Evolutionary conservation across 64 coral and sea anemone species (phyloP), one percentile per base, ranked within the genome.

Genomic region (Pocillopora damicornis): DNA sequence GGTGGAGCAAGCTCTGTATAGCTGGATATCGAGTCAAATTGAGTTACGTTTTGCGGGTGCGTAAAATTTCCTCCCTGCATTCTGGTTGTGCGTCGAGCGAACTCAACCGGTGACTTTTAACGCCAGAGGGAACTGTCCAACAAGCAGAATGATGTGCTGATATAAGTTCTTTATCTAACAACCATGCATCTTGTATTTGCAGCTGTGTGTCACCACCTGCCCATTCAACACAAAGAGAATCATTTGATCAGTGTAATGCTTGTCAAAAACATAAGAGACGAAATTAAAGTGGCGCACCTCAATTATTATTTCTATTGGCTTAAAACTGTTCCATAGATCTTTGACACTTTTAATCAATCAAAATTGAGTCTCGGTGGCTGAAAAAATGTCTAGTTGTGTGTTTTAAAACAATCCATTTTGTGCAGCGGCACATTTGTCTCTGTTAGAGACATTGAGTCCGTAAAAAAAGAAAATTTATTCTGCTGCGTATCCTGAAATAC

Each of bases 201-300:
- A 83, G 62, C 80, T 83, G 80, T 85, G 51, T 85, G 45, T 38
- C 69, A 22, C 63, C 81, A 85, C 64, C 81, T 85, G 81, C 67
- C 38, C 71, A 15, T 17, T 72, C 81, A 85, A 72, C 14, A 58
- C n/a, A 72, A 51, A 38, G n/a, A 36, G 22, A 57, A 6, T 58
- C 16, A 37, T 23, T 37, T 71, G 4, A 15, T 71, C 42, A 51
- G 37, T 38, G 18, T 56, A 85, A 85, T 35, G 42, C 63, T 37
- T 73, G 63, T 42, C 42, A 37, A 45, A 18, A 85, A 38, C 42
- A 67, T 22, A 83, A 18, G 68, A 18, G 12, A 67, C 37, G 68
- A 13, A 51, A 68, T 83, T 22, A 68, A 83, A 63, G 80, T 45
- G 62, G 17, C 63, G 18, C 18, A 83, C 37, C 38, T 4, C 75